Conservation (phyloP, 2,113 vertebrate species). For the Raja brachyura region DNA sequence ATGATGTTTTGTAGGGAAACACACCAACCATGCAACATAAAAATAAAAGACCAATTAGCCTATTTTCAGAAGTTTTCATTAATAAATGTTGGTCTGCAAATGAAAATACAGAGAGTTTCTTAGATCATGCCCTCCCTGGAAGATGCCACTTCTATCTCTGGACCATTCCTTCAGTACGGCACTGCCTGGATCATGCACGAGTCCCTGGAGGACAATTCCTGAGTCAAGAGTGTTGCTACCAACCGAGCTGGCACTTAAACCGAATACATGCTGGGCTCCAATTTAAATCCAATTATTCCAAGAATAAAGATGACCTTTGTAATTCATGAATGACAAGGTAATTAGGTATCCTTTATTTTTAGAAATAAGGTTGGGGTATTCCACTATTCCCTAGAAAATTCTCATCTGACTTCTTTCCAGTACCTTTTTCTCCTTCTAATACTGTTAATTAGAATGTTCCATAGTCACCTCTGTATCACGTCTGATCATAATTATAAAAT, state of each 20-base stretch:
- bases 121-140: neutral
- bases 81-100: neutral
- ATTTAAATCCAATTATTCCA: slow-evolving; percentile 20
- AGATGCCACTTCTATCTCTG: neutral
- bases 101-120: neutral
- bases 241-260: neutral
- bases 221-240: neutral
- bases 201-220: neutral
- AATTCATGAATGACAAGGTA: neutral
- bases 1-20: neutral
- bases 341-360: neutral
- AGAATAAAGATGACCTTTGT: slow-evolving; percentile 1
- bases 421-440: neutral
- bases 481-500: neutral
- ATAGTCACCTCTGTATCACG: neutral
- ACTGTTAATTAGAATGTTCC: neutral
- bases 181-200: neutral
- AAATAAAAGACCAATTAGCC: neutral
- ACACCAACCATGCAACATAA: neutral
- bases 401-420: neutral
- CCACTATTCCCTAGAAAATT: neutral
- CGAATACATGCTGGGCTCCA: neutral
- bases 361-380: neutral
- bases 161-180: neutral
- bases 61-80: neutral